phyloP scores from a whole-genome alignment of 2,888 invertebrate species.

The Nomada fabriciana region DNA sequence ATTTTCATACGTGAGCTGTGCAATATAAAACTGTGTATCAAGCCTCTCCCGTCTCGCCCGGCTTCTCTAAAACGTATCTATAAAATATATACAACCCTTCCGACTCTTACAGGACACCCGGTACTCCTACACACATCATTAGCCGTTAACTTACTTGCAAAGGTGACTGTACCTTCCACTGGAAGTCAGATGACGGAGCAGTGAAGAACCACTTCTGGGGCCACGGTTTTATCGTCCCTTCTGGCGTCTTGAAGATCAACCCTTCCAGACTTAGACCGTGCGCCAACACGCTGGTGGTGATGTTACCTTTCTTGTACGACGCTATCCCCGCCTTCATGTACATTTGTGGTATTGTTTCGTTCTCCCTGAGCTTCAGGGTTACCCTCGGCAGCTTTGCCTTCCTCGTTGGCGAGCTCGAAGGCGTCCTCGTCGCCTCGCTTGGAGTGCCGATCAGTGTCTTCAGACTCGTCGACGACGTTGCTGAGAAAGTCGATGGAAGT shows the following conservation, averaged over 20 bases:
- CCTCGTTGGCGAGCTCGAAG: constrained; percentile 30
- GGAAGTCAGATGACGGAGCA: constrained; percentile 88
- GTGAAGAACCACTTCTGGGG: constrained; percentile 88
- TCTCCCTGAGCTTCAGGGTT: constrained; percentile 75
- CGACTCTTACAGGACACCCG: background rate
- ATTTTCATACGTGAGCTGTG: no score
- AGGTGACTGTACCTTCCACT: constrained; percentile 86
- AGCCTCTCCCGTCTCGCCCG: no score
- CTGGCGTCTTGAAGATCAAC: constrained; percentile 79
- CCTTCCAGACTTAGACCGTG: constrained; percentile 78
- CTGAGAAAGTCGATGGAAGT: background rate
- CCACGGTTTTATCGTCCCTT: constrained; percentile 85
- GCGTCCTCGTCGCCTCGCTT: constrained; percentile 35
- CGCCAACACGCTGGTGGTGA: constrained; percentile 79
- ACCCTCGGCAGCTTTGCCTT: constrained; percentile 75
- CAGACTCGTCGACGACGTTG: constrained; percentile 33
- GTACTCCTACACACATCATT: background rate
- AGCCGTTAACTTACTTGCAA: constrained; percentile 11
- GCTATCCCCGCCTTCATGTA: constrained; percentile 80
- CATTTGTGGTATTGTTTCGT: constrained; percentile 79
- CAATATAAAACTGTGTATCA: no score
- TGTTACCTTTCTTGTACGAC: constrained; percentile 80
- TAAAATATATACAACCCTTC: no score
- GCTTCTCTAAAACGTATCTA: background rate
- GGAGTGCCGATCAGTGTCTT: constrained; percentile 29